phyloP scores from a whole-genome alignment of 2,797 vertebrate genomes.

The Paramormyrops hopkinsi region DNA sequence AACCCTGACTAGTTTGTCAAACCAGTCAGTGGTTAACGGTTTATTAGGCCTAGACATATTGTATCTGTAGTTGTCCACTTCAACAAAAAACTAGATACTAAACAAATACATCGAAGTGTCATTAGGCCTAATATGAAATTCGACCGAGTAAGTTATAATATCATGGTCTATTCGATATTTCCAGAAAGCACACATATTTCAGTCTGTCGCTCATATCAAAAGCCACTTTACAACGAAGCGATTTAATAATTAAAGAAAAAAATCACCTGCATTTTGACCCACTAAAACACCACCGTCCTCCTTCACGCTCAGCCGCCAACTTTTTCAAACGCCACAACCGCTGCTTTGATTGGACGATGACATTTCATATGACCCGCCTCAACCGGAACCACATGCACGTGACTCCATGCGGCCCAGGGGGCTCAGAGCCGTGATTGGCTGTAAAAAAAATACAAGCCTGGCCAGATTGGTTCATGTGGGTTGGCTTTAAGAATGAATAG shows the following conservation, averaged over 20 bases:
- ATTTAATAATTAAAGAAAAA: not conserved
- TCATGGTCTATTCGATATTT: not conserved
- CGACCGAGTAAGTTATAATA: not conserved
- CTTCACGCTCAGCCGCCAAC: not conserved
- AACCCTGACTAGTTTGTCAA: not conserved
- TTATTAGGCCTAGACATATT: not conserved
- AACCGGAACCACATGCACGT: not conserved
- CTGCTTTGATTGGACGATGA: not conserved
- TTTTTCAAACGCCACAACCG: not conserved
- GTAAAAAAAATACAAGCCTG: not conserved
- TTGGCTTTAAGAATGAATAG: not conserved
- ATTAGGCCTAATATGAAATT: not conserved
- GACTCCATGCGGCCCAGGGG: not conserved
- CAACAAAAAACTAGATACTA: not conserved
- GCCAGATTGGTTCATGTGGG: not conserved
- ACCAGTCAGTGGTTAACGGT: not conserved
- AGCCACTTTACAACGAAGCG: not conserved
- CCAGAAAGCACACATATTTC: not conserved
- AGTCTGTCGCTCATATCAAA: not conserved
- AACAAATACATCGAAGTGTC: not conserved
- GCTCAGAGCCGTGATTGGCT: not conserved
- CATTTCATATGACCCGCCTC: not conserved
- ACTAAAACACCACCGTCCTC: not conserved
- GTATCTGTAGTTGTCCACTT: not conserved
- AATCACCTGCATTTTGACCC: conserved; percentile 4